These are phyloP conservation scores for Neogobius melanostomus DNA, from an alignment of 2,113 vertebrate species.

Conservation along the genomic window DNA sequence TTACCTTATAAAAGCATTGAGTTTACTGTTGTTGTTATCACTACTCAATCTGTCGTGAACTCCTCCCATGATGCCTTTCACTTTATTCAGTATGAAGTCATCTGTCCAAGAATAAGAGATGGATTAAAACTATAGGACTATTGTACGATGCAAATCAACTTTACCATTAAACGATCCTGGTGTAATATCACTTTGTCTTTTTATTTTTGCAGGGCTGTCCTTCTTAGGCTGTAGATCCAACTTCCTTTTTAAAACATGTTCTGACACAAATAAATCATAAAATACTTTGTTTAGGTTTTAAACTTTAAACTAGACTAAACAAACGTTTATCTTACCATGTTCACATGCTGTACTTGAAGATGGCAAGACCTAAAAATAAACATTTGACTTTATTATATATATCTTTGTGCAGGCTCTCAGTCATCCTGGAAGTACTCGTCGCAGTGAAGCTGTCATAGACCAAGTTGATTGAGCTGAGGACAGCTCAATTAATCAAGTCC, in stretches of 20 bases:
- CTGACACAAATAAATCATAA: neutral
- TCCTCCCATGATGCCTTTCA: neutral
- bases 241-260: slow-evolving; percentile 17
- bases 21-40: neutral
- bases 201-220: neutral
- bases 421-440: too few species aligned
- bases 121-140: neutral
- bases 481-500: too few species aligned
- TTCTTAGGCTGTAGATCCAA: neutral
- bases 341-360: slow-evolving; percentile 2
- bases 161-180: neutral
- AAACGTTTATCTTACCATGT: neutral
- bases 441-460: too few species aligned
- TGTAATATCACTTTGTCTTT: neutral
- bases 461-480: too few species aligned
- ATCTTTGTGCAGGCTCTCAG: too few species aligned
- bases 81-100: neutral
- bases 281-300: neutral
- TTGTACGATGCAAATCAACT: neutral
- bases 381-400: slow-evolving; percentile 1
- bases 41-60: neutral
- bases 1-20: slow-evolving; percentile 7
- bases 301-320: neutral
- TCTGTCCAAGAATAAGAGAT: neutral
- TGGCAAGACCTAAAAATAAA: neutral